Conservation (phyloP, 2,888 invertebrate genomes). For the Perithous albicinctus region DNA sequence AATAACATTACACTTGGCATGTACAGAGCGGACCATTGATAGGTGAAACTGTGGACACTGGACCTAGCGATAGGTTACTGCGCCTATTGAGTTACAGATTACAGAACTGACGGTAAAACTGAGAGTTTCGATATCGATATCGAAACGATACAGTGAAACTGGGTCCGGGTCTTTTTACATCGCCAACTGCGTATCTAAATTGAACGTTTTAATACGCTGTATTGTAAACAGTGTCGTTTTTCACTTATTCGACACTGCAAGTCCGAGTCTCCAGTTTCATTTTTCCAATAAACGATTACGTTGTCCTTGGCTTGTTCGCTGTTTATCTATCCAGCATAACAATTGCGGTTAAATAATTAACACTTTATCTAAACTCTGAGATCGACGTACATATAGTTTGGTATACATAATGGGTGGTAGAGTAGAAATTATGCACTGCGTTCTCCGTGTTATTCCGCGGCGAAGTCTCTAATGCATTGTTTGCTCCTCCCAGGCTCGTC, state of each 20-base stretch:
- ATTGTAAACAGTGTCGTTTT: too few species aligned
- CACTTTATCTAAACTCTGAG: background rate
- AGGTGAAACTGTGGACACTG: background rate
- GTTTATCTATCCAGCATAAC: background rate
- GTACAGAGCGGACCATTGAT: background rate
- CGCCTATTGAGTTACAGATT: background rate
- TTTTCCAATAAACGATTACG: background rate
- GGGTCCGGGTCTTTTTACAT: too few species aligned
- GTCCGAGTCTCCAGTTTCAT: background rate
- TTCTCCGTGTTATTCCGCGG: constrained; percentile 25
- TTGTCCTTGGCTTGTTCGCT: background rate
- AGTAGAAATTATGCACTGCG: background rate
- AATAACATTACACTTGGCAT: background rate
- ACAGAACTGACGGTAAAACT: background rate
- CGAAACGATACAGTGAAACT: too few species aligned
- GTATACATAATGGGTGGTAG: background rate
- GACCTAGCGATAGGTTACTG: background rate
- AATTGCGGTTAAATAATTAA: constrained; percentile 8
- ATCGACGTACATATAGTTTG: background rate
- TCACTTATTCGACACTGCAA: background rate
- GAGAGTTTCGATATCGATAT: background rate
- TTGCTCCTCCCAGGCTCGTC: constrained; percentile 5
- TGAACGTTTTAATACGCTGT: too few species aligned
- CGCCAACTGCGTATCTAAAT: too few species aligned
- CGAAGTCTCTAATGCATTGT: constrained; percentile 33